Percentiles rank a stretch among this genome's conserved stretches.
phyloP scores from a whole-genome alignment of 2,113 vertebrate genomes.

The Puma concolor region DNA sequence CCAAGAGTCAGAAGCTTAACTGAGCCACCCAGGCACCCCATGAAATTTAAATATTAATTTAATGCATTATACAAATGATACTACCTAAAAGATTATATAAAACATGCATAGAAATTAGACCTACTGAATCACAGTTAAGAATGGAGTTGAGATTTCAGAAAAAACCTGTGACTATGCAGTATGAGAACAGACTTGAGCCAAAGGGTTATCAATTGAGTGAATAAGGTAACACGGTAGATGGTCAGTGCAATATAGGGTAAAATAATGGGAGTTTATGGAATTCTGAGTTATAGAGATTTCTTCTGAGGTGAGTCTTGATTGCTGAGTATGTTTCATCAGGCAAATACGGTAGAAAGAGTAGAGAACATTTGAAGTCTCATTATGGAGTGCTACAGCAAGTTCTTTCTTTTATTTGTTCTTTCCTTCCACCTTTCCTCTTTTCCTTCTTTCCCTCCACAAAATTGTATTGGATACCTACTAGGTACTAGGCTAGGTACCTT shows the following conservation, averaged over 20 bases:
- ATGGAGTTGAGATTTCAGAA: not conserved
- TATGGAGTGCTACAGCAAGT: not conserved
- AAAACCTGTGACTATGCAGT: not conserved
- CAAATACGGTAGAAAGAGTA: not conserved
- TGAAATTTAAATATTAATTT: no score
- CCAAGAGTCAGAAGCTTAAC: no score
- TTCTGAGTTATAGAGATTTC: not conserved
- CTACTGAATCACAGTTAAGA: not conserved
- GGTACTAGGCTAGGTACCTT: not conserved
- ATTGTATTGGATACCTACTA: not conserved
- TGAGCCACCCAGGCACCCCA: no score
- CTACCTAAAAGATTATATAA: not conserved
- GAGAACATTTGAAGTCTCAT: not conserved
- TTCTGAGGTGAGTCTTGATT: not conserved
- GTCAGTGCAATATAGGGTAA: not conserved
- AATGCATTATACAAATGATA: not conserved
- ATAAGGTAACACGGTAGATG: not conserved
- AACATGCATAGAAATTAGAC: slow-evolving; percentile 2
- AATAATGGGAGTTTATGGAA: not conserved
- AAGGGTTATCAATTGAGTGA: not conserved
- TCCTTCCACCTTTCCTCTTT: not conserved
- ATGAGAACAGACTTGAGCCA: not conserved
- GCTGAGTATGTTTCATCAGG: not conserved
- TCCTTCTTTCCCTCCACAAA: not conserved
- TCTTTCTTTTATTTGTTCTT: not conserved